Percentiles rank a stretch among this genome's conserved stretches.
phyloP scores from a whole-genome alignment of 1,140 invertebrate genomes.

The Drosophila aff. region DNA sequence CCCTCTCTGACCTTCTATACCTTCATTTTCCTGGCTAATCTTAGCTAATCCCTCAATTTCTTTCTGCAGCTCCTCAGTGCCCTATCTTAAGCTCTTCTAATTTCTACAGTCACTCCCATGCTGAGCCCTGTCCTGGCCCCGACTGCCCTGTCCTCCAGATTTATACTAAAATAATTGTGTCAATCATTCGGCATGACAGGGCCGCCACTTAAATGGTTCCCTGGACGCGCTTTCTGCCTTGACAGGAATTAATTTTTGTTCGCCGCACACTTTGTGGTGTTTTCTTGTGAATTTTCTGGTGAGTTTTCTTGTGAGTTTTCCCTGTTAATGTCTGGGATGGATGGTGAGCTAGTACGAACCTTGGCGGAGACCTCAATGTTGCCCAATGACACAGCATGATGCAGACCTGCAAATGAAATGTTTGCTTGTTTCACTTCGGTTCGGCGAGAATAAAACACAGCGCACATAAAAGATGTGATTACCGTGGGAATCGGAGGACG shows the following conservation, averaged over 20 bases:
- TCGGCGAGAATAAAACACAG: slow-evolving; percentile 39
- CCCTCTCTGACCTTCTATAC: background rate
- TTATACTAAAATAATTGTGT: slow-evolving; percentile 43
- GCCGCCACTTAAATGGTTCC: slow-evolving; percentile 18
- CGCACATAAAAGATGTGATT: slow-evolving; percentile 46
- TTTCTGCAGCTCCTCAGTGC: background rate
- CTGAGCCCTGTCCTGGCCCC: slow-evolving; percentile 4
- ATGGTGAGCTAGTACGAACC: slow-evolving; percentile 61
- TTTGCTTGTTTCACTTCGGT: slow-evolving; percentile 36
- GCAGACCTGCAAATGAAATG: slow-evolving; percentile 80
- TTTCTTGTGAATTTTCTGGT: slow-evolving; percentile 15
- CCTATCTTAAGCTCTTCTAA: slow-evolving; percentile 5
- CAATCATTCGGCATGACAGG: slow-evolving; percentile 34
- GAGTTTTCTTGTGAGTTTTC: slow-evolving; percentile 7
- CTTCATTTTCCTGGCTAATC: background rate
- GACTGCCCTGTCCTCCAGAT: background rate
- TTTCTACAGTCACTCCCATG: slow-evolving; percentile 5
- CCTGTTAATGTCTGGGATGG: background rate
- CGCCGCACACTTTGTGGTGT: slow-evolving; percentile 40
- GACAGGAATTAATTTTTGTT: slow-evolving; percentile 40
- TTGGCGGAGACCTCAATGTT: slow-evolving; percentile 85
- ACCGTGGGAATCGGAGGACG: slow-evolving; percentile 25
- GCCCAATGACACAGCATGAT: slow-evolving; percentile 85
- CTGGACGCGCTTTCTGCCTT: slow-evolving; percentile 5
- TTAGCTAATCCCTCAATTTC: slow-evolving; percentile 10